Evolutionary conservation across 2,888 invertebrate species (phyloP), one percentile per base, ranked within the genome.

Genomic region (Metellina segmentata): DNA sequence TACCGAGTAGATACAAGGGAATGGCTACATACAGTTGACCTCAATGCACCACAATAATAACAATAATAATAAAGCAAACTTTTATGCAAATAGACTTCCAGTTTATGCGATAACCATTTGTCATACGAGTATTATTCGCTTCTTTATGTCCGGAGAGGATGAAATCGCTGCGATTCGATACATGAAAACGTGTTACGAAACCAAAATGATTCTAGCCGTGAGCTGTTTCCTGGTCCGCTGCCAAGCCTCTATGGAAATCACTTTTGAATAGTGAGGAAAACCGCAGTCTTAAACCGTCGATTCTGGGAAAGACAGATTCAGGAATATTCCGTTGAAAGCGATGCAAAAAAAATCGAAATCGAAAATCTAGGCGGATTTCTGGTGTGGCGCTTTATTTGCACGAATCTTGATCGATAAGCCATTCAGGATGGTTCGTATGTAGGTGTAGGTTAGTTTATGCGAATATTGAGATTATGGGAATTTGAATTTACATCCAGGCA

Each of bases 181-280:
- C 78, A 11, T 20, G 61, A 77, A 86, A 77, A 86, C 86, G 86
- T 86, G 86, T 78, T 51, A 9, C 70, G 86, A 20, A 86, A 70
- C 8, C 70, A 13, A 51, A 86, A 86, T 78, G 71, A 70, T 70
- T 82, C 51, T 19, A 0, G 71, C 52, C 13, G 51, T 20, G 34
- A 34, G 34, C 34, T 34, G 53, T 74, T 61, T 85, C 72, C 52
- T 85, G 85, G 85, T 85, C 13, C 48, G 74, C 20, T 85, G 85
- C 85, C 85, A 85, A 75, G 20, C 20, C 85, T 53, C n/a, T 61
- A 8, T 61, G 6, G 61, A 13, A 61, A 61, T 61, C 61, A 61
- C 61, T 7, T 16, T 61, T 7, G 34, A 34, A 34, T 34, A 2
- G 34, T 34, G 34, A 34, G 34, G 34, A 34, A 34, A 34, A 34